Base-by-base conservation (phyloP, 2,888 invertebrate genomes). In the Drosophila crucigera region DNA sequence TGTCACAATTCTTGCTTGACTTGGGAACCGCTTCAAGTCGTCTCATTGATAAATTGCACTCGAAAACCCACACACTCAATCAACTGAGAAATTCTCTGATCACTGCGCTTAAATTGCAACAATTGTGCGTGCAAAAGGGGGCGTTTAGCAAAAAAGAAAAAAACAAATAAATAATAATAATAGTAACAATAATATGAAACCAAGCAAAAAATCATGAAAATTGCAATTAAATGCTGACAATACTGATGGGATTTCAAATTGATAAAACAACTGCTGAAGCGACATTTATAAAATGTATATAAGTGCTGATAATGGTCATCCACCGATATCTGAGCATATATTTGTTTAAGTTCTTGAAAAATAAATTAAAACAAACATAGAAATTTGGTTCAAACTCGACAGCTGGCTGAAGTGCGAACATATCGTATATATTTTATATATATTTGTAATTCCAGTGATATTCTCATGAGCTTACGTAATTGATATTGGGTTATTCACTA, bases 21-120 rank as follows among this genome's bases (percentile, higher is more conserved):
- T 59, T 60, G 25, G 35, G 43, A 39, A 33, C 22, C 50, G 33
- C 35, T 54, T 61, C 35, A 33, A 63, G 56, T 62, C 54, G 31
- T 35, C 39, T 37, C 56, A 68, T 64, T 76, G 67, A 76, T 39
- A 55, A 70, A 68, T 67, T 70, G 78, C 70, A 78, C 65, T 68
- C 68, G 62, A 61, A 30, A 49, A 31, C 62, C 55, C 66, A 73
- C 68, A 31, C 66, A 69, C 35, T 41, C 47, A 68, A 75, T 75
- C 61, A 61, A 33, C 28, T 31, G 30, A 25, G 41, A 54, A 35
- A 25, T 11, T 22, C 53, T 25, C 30, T 47, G 72, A 67, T 71
- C 71, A 60, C 41, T 37, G 10, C 39, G 31, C 58, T 66, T 19
- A n/a, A 69, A 58, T 78, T 78, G 69, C 73, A 61, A 66, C 50